Conservation (phyloP, 1,140 invertebrate species). For the Zaprionus davidi region DNA sequence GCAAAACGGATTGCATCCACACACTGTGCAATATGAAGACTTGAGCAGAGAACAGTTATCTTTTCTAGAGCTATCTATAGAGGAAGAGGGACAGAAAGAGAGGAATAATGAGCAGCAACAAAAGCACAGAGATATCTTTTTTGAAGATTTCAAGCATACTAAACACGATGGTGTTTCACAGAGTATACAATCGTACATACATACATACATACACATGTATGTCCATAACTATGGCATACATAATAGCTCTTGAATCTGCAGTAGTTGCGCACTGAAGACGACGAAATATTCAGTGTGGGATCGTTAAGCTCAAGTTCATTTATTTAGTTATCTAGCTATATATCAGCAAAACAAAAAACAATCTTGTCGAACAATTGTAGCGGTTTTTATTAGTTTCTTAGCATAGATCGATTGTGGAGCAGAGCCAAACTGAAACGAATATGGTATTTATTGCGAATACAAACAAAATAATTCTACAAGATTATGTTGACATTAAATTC, state of each 20-base stretch:
- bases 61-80: not conserved
- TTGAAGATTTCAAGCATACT: not conserved
- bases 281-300: too few relatives aligned
- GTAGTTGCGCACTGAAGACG: too few relatives aligned
- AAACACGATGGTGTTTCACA: not conserved
- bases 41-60: not conserved
- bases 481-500: not conserved
- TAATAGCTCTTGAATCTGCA: too few relatives aligned
- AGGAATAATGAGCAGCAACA: not conserved
- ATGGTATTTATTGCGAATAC: not conserved
- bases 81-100: not conserved
- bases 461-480: not conserved
- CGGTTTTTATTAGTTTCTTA: too few relatives aligned
- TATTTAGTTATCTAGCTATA: too few relatives aligned
- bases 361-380: too few relatives aligned
- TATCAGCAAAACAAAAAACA: too few relatives aligned
- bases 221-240: too few relatives aligned
- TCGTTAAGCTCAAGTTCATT: too few relatives aligned
- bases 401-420: too few relatives aligned
- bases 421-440: too few relatives aligned
- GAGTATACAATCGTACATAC: not conserved
- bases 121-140: not conserved
- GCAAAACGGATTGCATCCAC: conserved; percentile 35
- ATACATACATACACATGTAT: too few relatives aligned
- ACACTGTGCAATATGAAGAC: conserved; percentile 1